Conservation (phyloP, 2,888 invertebrate species). For the Nomada hirtipes region DNA sequence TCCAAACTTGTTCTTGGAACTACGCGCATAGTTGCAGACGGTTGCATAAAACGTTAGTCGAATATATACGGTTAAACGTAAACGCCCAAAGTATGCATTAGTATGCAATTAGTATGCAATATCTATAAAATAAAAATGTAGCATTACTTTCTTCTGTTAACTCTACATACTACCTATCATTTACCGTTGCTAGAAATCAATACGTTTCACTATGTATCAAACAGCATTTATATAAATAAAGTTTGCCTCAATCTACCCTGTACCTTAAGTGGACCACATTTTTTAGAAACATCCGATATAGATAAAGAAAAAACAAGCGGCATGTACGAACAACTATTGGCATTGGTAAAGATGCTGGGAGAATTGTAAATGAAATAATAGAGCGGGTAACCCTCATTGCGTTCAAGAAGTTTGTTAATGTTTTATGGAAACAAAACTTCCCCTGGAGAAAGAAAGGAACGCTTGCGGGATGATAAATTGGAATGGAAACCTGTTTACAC, state of each 20-base stretch:
- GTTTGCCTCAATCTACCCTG: background rate
- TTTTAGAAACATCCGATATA: background rate
- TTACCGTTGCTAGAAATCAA: no score
- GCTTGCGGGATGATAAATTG: conserved; percentile 34
- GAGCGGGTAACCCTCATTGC: background rate
- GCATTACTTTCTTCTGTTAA: no score
- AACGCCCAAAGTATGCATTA: background rate
- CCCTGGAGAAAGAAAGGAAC: conserved; percentile 9
- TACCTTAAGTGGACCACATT: background rate
- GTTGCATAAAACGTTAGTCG: background rate
- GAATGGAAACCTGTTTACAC: conserved; percentile 39
- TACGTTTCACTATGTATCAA: no score
- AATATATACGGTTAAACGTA: background rate
- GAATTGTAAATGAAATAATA: background rate
- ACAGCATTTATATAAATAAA: no score
- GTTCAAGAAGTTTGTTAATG: conserved; percentile 6
- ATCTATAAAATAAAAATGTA: background rate
- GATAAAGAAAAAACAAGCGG: background rate
- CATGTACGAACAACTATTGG: background rate
- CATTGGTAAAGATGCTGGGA: background rate
- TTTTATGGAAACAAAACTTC: conserved; percentile 4
- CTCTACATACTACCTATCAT: no score
- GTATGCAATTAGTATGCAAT: background rate
- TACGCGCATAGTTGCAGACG: background rate
- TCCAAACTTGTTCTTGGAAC: background rate